Base-by-base conservation (phyloP, 2,888 invertebrate genomes). In the Amblyjoppa fuscipennis region DNA sequence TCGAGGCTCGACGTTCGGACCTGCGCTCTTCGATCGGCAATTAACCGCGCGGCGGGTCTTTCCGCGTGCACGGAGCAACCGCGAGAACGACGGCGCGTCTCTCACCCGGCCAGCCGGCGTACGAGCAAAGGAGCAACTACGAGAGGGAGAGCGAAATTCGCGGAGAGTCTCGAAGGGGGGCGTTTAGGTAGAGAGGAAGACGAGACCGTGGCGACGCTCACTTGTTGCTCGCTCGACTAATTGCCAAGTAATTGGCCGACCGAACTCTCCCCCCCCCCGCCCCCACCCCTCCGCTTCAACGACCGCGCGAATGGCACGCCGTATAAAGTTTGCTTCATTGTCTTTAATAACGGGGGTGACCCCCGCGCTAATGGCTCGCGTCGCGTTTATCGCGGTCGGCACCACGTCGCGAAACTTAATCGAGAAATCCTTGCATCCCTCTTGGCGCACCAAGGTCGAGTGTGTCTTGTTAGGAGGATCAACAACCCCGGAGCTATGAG, bases 291-390 rank as follows among this genome's bases (percentile, higher is more conserved):
- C 20, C 20, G 20, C 20, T 20, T 20, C 20, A 20, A 20, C 41
- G 41, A 41, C 41, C 41, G 41, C 78, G 5, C 61, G 49, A 64
- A 49, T 53, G 74, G 77, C 83, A 69, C 89, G 90, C 91, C 92
- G 92, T 93, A 93, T 93, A 94, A 93, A 93, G 91, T 93, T 94
- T 93, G 93, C 93, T 93, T 93, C 93, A 93, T 94, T 93, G 93
- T 93, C 93, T 94, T 93, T 93, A 93, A 93, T 94, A 94, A 94
- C 93, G 91, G 90, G 92, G 91, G 41, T 93, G 93, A 93, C 92
- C 93, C 82, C 82, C 76, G 71, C 90, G 90, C 91, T 93, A 93
- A 93, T 92, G 91, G 91, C 91, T 91, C 91, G 90, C 91, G 91
- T 92, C 90, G 90, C 90, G 90, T 91, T 91, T 89, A 90, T 91